phyloP scores from a whole-genome alignment of 2,797 vertebrate species.

The Psittacula derbiana region DNA sequence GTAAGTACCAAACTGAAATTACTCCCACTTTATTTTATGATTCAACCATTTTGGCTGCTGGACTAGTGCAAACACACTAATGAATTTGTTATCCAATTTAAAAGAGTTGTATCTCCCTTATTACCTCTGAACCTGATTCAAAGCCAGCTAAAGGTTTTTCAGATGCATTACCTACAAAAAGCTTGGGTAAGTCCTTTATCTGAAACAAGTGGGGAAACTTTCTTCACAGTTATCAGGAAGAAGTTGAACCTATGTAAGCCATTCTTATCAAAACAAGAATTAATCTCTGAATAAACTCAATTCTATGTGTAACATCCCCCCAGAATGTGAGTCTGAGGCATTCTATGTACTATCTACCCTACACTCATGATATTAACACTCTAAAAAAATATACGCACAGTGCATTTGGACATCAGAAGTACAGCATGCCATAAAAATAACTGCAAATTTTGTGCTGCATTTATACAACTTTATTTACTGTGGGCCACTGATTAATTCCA shows the following conservation, averaged over 20 bases:
- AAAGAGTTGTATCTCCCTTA: not conserved
- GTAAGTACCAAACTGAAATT: not conserved
- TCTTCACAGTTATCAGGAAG: not conserved
- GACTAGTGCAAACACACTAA: not conserved
- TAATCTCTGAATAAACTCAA: not conserved
- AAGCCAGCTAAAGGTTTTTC: not conserved
- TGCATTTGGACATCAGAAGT: not conserved
- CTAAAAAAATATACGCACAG: not conserved
- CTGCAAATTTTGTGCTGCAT: not conserved
- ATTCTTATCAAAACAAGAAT: not conserved
- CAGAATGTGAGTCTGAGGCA: not conserved
- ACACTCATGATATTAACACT: not conserved
- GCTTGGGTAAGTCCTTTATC: not conserved
- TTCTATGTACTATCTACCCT: not conserved
- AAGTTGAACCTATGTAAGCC: not conserved
- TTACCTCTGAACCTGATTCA: not conserved
- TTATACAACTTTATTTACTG: not conserved
- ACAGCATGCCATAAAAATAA: not conserved
- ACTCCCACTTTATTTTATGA: not conserved
- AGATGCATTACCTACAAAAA: not conserved
- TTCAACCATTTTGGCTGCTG: not conserved
- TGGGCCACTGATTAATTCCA: not conserved
- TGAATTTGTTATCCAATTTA: not conserved
- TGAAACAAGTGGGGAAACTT: not conserved
- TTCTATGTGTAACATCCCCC: not conserved